Percentiles rank a stretch among this genome's conserved stretches.
Conservation (phyloP, 53 echinoderm and acorn worm species). For the Glandiceps talaboti region DNA sequence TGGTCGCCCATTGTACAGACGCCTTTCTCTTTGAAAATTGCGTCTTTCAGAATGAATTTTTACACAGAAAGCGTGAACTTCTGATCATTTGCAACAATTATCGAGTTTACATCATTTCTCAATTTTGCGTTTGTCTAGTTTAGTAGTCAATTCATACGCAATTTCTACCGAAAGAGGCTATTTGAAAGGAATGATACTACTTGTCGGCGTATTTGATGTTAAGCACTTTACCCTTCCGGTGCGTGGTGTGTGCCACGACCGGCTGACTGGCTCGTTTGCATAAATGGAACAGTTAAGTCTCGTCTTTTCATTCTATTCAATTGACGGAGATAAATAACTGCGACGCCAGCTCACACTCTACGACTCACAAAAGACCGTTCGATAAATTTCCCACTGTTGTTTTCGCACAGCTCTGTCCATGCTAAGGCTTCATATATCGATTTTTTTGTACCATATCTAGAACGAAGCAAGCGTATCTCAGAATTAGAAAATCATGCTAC, state of each 20-base stretch:
- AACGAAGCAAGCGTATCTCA: too few species aligned
- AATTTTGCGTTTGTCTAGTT: background rate
- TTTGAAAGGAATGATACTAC: background rate
- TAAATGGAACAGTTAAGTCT: background rate
- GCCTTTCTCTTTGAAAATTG: background rate
- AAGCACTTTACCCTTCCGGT: constrained; percentile 1
- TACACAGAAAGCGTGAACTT: background rate
- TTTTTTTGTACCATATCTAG: too few species aligned
- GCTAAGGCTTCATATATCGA: too few species aligned
- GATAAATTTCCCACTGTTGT: background rate
- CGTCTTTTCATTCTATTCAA: background rate
- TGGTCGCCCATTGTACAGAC: background rate
- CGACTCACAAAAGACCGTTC: background rate
- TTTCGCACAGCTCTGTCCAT: background rate
- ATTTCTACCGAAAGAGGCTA: background rate
- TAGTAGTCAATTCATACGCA: background rate
- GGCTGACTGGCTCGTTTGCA: background rate
- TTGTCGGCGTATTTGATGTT: background rate
- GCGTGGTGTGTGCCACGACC: background rate
- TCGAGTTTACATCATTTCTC: background rate
- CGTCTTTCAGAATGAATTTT: background rate
- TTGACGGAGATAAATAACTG: background rate
- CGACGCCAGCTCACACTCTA: background rate
- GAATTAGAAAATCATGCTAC: too few species aligned
- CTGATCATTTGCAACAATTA: background rate